Conservation (phyloP, 2,888 invertebrate species). For the Apodemia hepburni region DNA sequence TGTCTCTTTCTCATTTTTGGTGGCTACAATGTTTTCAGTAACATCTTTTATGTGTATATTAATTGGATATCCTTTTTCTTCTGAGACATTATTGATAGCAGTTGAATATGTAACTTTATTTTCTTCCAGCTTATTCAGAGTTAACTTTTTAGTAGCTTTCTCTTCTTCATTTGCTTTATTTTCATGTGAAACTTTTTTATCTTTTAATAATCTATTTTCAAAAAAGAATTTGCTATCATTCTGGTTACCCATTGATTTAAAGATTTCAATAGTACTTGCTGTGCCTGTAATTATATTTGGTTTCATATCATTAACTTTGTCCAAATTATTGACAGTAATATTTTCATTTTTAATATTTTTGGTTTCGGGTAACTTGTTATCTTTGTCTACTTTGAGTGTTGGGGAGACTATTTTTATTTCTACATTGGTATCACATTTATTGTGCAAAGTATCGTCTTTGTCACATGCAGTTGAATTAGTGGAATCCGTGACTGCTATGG, state of each 20-base stretch:
- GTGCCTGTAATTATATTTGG: background rate
- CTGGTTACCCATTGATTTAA: background rate
- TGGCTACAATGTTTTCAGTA: constrained; percentile 10
- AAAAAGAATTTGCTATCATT: background rate
- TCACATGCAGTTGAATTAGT: background rate
- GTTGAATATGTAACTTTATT: background rate
- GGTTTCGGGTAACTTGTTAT: background rate
- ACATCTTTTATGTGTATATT: constrained; percentile 1
- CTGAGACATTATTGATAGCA: background rate
- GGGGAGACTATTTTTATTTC: background rate
- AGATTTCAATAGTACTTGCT: constrained; percentile 2
- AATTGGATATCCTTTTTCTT: background rate
- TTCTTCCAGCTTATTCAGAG: background rate
- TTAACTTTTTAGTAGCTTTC: background rate
- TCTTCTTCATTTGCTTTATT: background rate
- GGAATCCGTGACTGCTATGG: background rate
- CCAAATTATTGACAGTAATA: background rate
- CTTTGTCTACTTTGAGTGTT: background rate
- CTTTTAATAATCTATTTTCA: background rate
- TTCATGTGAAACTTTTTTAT: background rate
- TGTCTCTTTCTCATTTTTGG: background rate
- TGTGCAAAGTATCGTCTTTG: background rate
- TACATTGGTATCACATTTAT: background rate
- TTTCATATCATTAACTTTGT: background rate
- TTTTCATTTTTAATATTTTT: background rate